A percentile compares a stretch with the other conserved stretches of the same genome.
These are phyloP conservation scores for Hyposmocoma kahamanoa DNA, from an alignment of 1,140 invertebrate genomes.

Conservation along the genomic window DNA sequence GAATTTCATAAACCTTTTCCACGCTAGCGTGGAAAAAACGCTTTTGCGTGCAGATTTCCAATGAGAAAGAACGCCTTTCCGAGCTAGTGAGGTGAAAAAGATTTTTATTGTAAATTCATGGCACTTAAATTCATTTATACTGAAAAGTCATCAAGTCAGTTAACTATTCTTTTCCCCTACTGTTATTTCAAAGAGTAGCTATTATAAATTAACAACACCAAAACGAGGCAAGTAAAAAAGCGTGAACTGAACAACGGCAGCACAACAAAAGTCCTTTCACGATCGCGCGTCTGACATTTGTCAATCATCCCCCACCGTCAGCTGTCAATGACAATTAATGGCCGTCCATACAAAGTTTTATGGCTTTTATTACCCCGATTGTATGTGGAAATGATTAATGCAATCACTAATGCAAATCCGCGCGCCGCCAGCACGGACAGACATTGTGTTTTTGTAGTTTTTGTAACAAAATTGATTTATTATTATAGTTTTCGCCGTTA, in stretches of 20 bases:
- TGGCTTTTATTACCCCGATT: constrained; percentile 57
- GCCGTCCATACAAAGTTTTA: constrained; percentile 62
- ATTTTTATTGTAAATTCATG: neutral
- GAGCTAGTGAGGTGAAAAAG: neutral
- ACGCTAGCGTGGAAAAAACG: too few species aligned
- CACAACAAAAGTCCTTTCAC: constrained; percentile 34
- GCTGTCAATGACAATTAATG: constrained; percentile 68
- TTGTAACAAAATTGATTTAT: constrained; percentile 62
- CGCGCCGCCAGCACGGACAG: constrained; percentile 39
- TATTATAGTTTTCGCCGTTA: constrained; percentile 28
- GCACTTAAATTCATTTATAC: neutral
- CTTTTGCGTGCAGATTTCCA: too few species aligned
- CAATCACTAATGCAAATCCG: constrained; percentile 69
- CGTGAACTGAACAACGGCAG: constrained; percentile 22
- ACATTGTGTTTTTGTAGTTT: constrained; percentile 45
- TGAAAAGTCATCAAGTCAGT: neutral
- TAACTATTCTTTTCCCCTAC: too few species aligned
- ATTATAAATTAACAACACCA: constrained; percentile 24
- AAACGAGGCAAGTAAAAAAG: constrained; percentile 23
- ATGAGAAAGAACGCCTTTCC: neutral
- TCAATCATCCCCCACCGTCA: constrained; percentile 52
- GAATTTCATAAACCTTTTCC: too few species aligned
- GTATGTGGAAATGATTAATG: constrained; percentile 64
- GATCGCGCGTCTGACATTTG: constrained; percentile 58
- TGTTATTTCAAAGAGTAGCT: constrained; percentile 14